Percentiles rank a stretch among this genome's conserved stretches.
These are phyloP conservation scores for Amazonetta brasiliensis DNA, from an alignment of 2,797 vertebrate species.

Conservation along the genomic window DNA sequence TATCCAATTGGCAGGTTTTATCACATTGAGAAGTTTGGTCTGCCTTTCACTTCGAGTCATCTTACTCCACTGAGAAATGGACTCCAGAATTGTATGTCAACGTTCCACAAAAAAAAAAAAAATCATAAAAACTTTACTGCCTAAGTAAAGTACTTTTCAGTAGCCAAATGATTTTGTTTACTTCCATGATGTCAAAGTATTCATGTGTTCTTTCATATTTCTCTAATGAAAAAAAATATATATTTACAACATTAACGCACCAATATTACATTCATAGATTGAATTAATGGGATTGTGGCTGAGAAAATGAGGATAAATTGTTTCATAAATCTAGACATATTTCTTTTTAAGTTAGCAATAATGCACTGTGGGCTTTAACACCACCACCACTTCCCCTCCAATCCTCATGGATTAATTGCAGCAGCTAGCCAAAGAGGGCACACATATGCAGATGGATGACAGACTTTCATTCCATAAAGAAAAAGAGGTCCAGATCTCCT, in stretches of 20 bases:
- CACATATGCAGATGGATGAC: neutral
- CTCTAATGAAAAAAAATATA: neutral
- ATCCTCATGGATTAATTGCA: neutral
- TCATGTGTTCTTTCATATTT: neutral
- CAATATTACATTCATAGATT: neutral
- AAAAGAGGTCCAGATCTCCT: neutral
- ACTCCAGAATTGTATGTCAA: neutral
- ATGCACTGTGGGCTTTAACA: no score
- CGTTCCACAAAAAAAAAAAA: neutral
- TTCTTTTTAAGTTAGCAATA: neutral
- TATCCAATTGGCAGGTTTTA: neutral
- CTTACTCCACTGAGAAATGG: neutral
- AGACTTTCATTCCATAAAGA: neutral
- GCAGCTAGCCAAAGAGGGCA: neutral
- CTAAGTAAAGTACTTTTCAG: neutral
- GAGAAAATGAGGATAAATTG: neutral
- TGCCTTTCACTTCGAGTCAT: neutral
- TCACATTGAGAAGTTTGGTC: neutral
- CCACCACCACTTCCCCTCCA: no score
- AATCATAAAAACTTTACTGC: neutral
- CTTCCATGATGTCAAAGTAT: neutral
- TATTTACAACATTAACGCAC: neutral
- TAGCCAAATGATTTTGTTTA: neutral
- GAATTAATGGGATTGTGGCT: fast-evolving
- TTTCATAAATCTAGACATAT: neutral